phyloP scores from a whole-genome alignment of 2,888 invertebrate genomes.

The Buathra laborator region DNA sequence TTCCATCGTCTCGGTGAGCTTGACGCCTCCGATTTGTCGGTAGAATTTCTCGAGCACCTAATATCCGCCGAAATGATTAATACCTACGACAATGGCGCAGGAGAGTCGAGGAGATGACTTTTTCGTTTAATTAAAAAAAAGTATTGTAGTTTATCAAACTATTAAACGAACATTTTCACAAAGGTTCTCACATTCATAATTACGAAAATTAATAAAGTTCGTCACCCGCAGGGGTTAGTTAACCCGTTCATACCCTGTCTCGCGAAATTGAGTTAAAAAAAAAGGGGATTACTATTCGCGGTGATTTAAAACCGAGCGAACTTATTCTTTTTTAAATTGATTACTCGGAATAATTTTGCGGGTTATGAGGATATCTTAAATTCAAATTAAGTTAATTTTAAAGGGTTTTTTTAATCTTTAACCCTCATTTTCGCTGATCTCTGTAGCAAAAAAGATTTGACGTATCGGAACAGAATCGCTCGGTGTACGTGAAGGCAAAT shows the following conservation, averaged over 20 bases:
- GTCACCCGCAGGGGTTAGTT: not conserved
- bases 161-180: not conserved
- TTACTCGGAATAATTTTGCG: not conserved
- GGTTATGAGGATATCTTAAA: too few relatives aligned
- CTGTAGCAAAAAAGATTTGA: too few relatives aligned
- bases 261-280: not conserved
- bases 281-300: not conserved
- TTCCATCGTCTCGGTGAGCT: not conserved
- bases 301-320: not conserved
- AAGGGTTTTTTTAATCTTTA: too few relatives aligned
- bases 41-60: not conserved
- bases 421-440: too few relatives aligned
- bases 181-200: not conserved
- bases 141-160: not conserved
- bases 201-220: not conserved
- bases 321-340: not conserved
- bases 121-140: not conserved
- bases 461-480: too few relatives aligned
- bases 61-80: not conserved
- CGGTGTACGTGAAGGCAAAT: not conserved
- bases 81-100: not conserved
- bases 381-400: too few relatives aligned
- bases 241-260: not conserved
- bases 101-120: too few relatives aligned
- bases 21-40: not conserved